Evolutionary conservation across 2,113 vertebrate species (phyloP), one percentile per base, ranked within the genome.

Genomic region (Pheucticus melanocephalus): DNA sequence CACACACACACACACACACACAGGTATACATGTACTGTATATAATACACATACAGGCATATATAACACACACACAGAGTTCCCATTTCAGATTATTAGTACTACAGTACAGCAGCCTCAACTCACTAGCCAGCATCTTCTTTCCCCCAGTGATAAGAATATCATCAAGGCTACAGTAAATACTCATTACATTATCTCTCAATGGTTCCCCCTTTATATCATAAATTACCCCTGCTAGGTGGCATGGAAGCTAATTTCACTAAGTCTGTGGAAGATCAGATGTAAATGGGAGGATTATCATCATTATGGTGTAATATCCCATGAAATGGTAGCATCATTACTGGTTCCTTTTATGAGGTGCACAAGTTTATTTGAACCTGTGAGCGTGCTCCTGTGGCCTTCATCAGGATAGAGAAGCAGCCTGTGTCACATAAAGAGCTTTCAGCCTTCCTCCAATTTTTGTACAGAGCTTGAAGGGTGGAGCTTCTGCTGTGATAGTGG

Each of bases 261-360:
- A 98, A 98, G 98, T 98, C 98, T 98, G 97, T 98, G 97, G 98
- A 98, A 98, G 98, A 99, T 99, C 98, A 97, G 98, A 99, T 99
- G 98, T 99, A 99, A 99, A 99, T 99, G 98, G 96, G 97, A 98
- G 98, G 98, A 97, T 99, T 98, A 99, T 99, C 98, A 98, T 99
- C 99, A 99, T 99, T 99, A 99, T 99, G 98, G 99, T 98, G 99
- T 99, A 99, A 99, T 99, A 99, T 98, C 98, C 99, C 99, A 99
- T 99, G 99, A 99, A 99, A 99, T 99, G 98, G 99, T 97, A 97
- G 98, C 98, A 99, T 99, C 99, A 99, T 99, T 99, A 99, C 98
- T 98, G 98, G 97, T 98, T 98, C 98, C 98, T 98, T 99, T 99
- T 99, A 99, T 98, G 98, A 98, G 98, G 97, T 98, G 97, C 97